These are phyloP conservation scores for Ennomos quercinarius DNA, from an alignment of 2,888 invertebrate genomes.

Conservation along the genomic window DNA sequence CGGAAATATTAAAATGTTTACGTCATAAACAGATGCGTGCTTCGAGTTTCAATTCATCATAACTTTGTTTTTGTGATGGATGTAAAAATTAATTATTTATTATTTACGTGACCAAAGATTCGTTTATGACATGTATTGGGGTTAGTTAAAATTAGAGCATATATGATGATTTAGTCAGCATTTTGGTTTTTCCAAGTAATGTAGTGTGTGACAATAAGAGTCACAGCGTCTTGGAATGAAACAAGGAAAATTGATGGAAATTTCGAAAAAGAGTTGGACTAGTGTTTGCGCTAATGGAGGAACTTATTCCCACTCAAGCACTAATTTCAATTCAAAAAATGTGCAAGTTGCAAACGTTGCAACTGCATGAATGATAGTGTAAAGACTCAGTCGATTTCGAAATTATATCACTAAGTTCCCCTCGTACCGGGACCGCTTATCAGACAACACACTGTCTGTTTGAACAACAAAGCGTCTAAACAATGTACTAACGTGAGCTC, in stretches of 20 bases:
- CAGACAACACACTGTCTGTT: conserved; percentile 61
- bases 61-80: conserved; percentile 33
- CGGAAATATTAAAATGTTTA: conserved; percentile 31
- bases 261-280: background rate
- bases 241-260: conserved; percentile 24
- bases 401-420: conserved; percentile 48
- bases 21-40: conserved; percentile 33
- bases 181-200: conserved; percentile 15
- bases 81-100: conserved; percentile 33
- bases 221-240: conserved; percentile 19
- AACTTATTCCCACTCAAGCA: too few relatives aligned
- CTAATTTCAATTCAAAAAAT: too few relatives aligned
- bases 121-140: conserved; percentile 16
- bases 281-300: too few relatives aligned
- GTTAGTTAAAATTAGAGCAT: conserved; percentile 17
- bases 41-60: conserved; percentile 34
- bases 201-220: conserved; percentile 16
- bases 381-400: conserved; percentile 46
- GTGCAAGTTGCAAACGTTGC: conserved; percentile 28
- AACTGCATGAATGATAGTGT: conserved; percentile 36
- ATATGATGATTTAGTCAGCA: conserved; percentile 4
- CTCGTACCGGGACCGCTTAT: conserved; percentile 56
- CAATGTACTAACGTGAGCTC: conserved; percentile 58
- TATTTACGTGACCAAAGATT: conserved; percentile 34
- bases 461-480: conserved; percentile 59